Percentiles rank a stretch among this genome's conserved stretches.
Conservation (phyloP, 2,113 vertebrate species). For the Lycaon pictus region DNA sequence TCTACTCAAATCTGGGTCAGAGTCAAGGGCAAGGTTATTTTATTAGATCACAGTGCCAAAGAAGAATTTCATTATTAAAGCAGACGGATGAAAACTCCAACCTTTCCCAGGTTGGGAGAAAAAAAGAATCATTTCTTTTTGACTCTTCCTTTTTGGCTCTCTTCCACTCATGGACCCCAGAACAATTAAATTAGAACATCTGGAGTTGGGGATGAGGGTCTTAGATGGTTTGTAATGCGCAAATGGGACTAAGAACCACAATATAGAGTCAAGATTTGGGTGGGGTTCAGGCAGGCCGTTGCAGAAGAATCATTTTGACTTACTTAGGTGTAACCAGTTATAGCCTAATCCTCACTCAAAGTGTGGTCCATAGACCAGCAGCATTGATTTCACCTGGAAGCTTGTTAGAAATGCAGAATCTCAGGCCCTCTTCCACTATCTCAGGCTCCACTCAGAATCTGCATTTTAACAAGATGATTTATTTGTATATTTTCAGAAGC, state of each 20-base stretch:
- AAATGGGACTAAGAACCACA: neutral
- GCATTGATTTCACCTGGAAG: neutral
- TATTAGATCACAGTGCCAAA: neutral
- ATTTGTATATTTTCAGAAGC: neutral
- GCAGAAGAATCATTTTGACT: neutral
- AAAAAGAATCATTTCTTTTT: neutral
- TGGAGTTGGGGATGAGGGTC: neutral
- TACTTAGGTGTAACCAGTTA: neutral
- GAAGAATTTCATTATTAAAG: neutral
- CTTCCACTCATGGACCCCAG: neutral
- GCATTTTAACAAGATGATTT: conserved; percentile 15
- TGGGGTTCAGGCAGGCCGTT: neutral
- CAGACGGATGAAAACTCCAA: neutral
- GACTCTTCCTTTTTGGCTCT: neutral
- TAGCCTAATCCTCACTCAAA: neutral
- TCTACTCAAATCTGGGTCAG: neutral
- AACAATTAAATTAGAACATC: neutral
- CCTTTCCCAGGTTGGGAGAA: neutral
- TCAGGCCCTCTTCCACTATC: neutral
- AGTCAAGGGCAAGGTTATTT: neutral
- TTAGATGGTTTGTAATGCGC: neutral
- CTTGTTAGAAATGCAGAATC: conserved; percentile 13
- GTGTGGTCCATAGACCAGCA: neutral
- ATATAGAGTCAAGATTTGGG: neutral
- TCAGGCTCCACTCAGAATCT: neutral